Evolutionary conservation across 2,888 invertebrate genomes (phyloP).

Genomic region (Dryadula phaetusa): DNA sequence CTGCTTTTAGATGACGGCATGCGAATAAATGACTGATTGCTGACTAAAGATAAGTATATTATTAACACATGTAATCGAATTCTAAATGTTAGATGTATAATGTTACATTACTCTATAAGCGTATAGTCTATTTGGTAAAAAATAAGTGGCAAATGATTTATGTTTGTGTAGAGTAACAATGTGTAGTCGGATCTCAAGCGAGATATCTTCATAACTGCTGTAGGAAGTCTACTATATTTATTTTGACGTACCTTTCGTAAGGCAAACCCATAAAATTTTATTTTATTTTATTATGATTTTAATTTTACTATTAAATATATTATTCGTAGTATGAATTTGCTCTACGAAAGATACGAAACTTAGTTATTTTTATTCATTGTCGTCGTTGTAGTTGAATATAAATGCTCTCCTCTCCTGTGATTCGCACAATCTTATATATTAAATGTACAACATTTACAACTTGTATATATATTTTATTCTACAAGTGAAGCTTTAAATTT

Average conservation of each 20-base stretch:
- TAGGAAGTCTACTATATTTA: slow-evolving; percentile 6
- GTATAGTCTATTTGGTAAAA: slow-evolving; percentile 41
- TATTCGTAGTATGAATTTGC: background rate
- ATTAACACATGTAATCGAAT: slow-evolving; percentile 49
- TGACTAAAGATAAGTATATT: slow-evolving; percentile 44
- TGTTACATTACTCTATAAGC: slow-evolving; percentile 43
- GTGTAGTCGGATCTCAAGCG: slow-evolving; percentile 56
- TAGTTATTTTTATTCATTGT: slow-evolving; percentile 16
- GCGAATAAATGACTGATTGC: slow-evolving; percentile 48
- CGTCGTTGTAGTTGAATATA: slow-evolving; percentile 16
- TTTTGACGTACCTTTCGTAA: background rate
- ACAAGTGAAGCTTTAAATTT: slow-evolving; percentile 49
- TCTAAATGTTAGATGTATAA: slow-evolving; percentile 52
- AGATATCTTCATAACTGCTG: slow-evolving; percentile 41
- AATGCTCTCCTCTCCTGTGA: slow-evolving; percentile 38
- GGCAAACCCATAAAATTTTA: background rate
- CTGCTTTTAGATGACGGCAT: slow-evolving; percentile 41
- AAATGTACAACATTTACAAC: slow-evolving; percentile 35
- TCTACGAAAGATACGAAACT: background rate
- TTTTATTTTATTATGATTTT: background rate
- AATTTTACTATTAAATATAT: background rate
- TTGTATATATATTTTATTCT: slow-evolving; percentile 39
- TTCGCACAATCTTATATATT: slow-evolving; percentile 37
- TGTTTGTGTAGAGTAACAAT: slow-evolving; percentile 49
- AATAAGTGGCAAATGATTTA: slow-evolving; percentile 44